Base-by-base conservation (phyloP, 2,888 invertebrate species). In the Drosophila fungiperda region DNA sequence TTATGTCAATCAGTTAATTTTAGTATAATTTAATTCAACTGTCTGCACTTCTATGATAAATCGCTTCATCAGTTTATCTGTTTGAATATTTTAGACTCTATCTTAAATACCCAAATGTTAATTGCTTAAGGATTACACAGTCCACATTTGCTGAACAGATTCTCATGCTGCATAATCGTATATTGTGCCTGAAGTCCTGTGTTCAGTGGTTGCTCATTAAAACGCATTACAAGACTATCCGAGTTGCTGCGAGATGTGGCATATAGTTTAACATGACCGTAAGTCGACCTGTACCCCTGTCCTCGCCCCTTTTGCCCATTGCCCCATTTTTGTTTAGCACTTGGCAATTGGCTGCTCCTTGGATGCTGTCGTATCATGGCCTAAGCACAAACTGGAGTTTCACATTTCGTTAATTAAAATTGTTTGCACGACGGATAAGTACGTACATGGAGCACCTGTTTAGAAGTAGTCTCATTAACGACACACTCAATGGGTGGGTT, bases 341-440 rank as follows among this genome's bases (percentile, higher is more conserved):
- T 32, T 9, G 15, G 2, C 9, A 54, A 33, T 23, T 49, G 52
- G 48, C 33, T 57, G 61, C 40, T 58, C 12, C 53, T 53, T 40
- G 12, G 49, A 49, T 61, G 50, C 53, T 40, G 29, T 45, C 45
- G 15, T 45, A 45, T 38, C 62, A 53, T 83, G 84, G 63, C 79
- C 87, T 88, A 74, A 69, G 68, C 74, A 79, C 70, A 75, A 77
- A 74, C 78, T 78, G 52, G 38, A 80, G 89, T 80, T 73, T 90
- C 82, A 80, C 73, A 87, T 90, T 90, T 87, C 90, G 89, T 88
- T 87, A 90, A 87, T 87, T 87, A 87, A 87, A 90, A 87, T 89
- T 76, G 77, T 87, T 66, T 86, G 68, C 68, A 59, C 53, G 58
- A 64, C 69, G 68, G 66, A 74, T 80, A 88, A 69, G 78, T 76